These are phyloP conservation scores for Dascyllus trimaculatus DNA, from an alignment of 2,113 vertebrate species.

Conservation along the genomic window DNA sequence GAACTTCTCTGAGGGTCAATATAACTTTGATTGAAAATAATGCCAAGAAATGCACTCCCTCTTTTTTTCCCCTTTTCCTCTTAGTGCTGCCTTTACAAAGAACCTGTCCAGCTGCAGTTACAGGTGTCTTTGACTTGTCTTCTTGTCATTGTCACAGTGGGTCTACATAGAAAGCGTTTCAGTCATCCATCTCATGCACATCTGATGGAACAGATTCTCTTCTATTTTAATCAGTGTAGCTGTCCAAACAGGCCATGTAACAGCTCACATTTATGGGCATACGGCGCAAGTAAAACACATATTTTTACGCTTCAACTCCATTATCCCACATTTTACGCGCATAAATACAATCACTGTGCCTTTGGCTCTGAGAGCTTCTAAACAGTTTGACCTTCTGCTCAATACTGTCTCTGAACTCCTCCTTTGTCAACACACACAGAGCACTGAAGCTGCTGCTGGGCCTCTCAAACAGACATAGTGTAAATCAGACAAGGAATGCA, in stretches of 20 bases:
- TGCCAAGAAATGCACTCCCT: constrained; percentile 20
- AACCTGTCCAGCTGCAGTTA: constrained; percentile 19
- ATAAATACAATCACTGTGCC: neutral
- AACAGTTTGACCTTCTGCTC: neutral
- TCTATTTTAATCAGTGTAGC: neutral
- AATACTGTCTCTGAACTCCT: neutral
- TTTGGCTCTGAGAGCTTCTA: neutral
- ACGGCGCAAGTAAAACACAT: neutral
- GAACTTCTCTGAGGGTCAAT: constrained; percentile 59
- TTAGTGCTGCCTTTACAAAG: constrained; percentile 1
- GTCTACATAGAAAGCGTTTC: neutral
- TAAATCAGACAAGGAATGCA: too few species aligned
- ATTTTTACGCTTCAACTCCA: neutral
- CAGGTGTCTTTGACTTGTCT: neutral
- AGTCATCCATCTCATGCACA: neutral
- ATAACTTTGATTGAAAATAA: constrained; percentile 60
- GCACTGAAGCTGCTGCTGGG: too few species aligned
- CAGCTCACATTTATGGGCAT: neutral
- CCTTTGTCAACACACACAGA: neutral
- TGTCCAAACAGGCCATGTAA: neutral
- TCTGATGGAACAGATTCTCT: neutral
- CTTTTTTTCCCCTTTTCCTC: constrained; percentile 8
- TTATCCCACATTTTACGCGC: neutral
- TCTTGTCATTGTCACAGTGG: neutral
- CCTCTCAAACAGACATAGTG: too few species aligned